A percentile compares a stretch with the other conserved stretches of the same genome.
Evolutionary conservation across 2,797 vertebrate genomes (phyloP).

Genomic region (Masticophis lateralis): DNA sequence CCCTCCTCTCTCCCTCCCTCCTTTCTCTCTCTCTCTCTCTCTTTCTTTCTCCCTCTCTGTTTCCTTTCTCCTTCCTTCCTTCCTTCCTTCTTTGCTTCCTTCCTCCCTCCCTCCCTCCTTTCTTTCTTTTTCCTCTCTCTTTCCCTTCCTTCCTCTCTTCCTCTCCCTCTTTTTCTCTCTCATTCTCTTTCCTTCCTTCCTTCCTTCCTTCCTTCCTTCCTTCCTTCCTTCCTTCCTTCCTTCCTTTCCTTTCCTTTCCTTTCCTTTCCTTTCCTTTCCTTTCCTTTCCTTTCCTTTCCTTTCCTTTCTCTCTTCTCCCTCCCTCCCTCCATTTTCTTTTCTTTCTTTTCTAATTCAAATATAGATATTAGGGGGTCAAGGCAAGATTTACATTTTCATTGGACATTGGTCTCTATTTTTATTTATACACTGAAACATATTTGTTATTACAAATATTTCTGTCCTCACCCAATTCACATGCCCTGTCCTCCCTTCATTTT

Average conservation of each 20-base stretch:
- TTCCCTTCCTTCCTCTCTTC: background rate
- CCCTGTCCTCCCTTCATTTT: background rate
- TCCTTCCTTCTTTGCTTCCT: no score
- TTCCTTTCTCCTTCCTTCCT: no score
- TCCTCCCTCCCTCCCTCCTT: no score
- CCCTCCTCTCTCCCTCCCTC: accelerated
- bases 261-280: no score
- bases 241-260: no score
- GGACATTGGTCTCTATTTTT: background rate
- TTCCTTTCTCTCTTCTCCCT: background rate
- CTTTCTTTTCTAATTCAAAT: slow-evolving; percentile 20
- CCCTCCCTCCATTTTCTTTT: background rate
- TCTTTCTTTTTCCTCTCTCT: no score
- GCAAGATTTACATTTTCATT: background rate
- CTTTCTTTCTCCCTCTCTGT: accelerated
- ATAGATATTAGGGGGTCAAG: background rate
- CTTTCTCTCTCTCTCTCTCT: no score
- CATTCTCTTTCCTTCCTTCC: no score
- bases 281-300: no score
- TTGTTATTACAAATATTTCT: background rate
- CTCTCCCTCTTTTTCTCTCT: no score
- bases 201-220: no score
- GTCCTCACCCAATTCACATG: background rate
- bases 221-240: no score
- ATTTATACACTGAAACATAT: background rate